Evolutionary conservation across 1,140 invertebrate genomes (phyloP), one percentile per base, ranked within the genome.

Genomic region (Bradysia coprophila): DNA sequence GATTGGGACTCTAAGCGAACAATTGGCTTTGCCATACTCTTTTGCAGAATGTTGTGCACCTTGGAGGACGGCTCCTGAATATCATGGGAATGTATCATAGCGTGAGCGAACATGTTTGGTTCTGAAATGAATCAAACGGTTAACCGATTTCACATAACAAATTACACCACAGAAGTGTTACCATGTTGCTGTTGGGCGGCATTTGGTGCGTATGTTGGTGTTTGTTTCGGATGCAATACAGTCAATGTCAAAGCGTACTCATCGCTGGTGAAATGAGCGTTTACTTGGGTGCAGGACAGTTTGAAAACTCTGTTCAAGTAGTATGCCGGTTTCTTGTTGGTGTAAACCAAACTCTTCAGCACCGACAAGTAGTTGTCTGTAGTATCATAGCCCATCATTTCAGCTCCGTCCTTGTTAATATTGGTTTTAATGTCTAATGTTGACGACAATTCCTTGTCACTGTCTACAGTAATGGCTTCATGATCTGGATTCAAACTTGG

Each of bases 231-330:
- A 64, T 86, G 81, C 43, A 85, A 75, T 16, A 87, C 81, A 2
- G 80, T 84, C 43, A 87, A 51, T 3, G 57, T 61, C 1, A 60
- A 81, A 21, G 89, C 78, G 59, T 93, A 92, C 66, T 94, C 88
- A 63, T 94, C 93, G 60, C 86, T 93, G 41, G 82, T 81, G 63
- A 93, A 94, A 16, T 90, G 70, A 1, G 85, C 87, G 64, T 85
- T 93, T 34, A 94, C 68, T 62, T 94, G 88, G 5, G 88, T 89
- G 62, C 93, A 97, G 23, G 82, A 81, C 3, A 97, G 65, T 55
- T 93, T 91, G 65, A 97, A 95, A 1, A 90, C 88, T 45, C 87
- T 75, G 63, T 93, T 93, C 32, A 96, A 66, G 59, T 93, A 92
- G 59, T 91, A 91, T 3, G 89, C 88, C 6, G 90, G 87, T 53